Percentiles rank a stretch among this genome's conserved stretches.
Evolutionary conservation across 2,797 vertebrate genomes (phyloP).

Genomic region (Kryptolebias ocellatus): DNA sequence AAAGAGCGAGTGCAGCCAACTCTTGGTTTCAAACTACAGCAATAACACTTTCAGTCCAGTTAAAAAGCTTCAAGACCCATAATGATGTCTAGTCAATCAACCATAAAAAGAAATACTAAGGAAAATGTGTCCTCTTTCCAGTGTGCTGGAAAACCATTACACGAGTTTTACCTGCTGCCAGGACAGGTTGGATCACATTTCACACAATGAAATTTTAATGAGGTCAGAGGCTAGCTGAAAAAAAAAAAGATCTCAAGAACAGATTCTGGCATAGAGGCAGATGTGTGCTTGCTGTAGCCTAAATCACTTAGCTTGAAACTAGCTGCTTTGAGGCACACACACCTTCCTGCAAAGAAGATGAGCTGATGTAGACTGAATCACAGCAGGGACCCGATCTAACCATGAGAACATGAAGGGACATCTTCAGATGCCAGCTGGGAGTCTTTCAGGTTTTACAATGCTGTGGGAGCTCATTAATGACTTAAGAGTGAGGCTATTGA

Average conservation of each 20-base stretch:
- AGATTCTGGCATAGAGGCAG: not conserved
- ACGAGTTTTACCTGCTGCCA: constrained; percentile 13
- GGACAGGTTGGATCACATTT: constrained; percentile 16
- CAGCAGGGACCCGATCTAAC: constrained; percentile 3
- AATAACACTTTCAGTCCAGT: constrained; percentile 44
- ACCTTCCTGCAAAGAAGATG: not conserved
- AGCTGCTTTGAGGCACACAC: not conserved
- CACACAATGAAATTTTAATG: constrained; percentile 11
- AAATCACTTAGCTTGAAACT: constrained; percentile 2
- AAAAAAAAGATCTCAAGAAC: constrained; percentile 1
- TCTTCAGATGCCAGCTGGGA: not conserved
- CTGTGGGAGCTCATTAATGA: constrained; percentile 2
- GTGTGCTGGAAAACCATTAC: constrained; percentile 12
- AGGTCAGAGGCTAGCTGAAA: constrained; percentile 8
- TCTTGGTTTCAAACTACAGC: constrained; percentile 31
- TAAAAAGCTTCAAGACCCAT: constrained; percentile 20
- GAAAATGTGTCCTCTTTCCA: not conserved
- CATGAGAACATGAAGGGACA: not conserved
- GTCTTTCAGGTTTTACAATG: constrained; percentile 6
- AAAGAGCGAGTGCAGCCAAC: constrained; percentile 9
- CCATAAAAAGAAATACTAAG: not conserved
- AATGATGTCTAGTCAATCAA: constrained; percentile 36
- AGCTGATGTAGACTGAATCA: not conserved
- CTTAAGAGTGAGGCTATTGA: not conserved
- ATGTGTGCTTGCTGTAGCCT: constrained; percentile 6